phyloP scores from a whole-genome alignment of 2,888 invertebrate genomes.

The Lasioglossum morio region DNA sequence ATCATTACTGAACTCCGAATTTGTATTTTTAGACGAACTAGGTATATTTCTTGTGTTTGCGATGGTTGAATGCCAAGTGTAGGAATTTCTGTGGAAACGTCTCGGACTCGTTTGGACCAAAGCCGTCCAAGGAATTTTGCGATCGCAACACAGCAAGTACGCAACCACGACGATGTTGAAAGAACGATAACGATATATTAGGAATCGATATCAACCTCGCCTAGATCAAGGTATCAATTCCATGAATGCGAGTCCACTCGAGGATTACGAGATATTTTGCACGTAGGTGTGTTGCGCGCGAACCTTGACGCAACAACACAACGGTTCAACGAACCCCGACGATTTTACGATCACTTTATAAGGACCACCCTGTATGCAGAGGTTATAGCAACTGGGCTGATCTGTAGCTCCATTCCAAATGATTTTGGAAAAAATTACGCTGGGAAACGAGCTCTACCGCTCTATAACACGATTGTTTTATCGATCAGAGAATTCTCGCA shows the following conservation, averaged over 20 bases:
- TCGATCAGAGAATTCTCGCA: background rate
- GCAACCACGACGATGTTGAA: constrained; percentile 17
- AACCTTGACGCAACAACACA: constrained; percentile 42
- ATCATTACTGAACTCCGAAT: background rate
- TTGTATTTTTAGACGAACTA: background rate
- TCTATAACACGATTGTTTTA: background rate
- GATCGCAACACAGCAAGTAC: background rate
- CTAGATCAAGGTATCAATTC: constrained; percentile 43
- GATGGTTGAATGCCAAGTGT: background rate
- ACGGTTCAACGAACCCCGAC: constrained; percentile 25
- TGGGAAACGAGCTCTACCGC: background rate
- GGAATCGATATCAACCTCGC: constrained; percentile 31
- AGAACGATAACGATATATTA: constrained; percentile 23
- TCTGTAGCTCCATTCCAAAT: background rate
- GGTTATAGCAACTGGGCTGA: background rate
- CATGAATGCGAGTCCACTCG: constrained; percentile 17
- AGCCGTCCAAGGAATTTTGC: background rate
- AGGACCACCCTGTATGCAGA: background rate
- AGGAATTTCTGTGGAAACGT: background rate
- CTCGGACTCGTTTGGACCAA: background rate
- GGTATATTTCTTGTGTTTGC: background rate
- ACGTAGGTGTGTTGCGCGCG: constrained; percentile 44
- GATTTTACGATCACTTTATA: constrained; percentile 16
- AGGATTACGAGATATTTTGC: constrained; percentile 37
- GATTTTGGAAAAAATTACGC: background rate